A percentile compares a stretch with the other conserved stretches of the same genome.
phyloP scores from a whole-genome alignment of 2,888 invertebrate species.

The Stegophylla sp. region DNA sequence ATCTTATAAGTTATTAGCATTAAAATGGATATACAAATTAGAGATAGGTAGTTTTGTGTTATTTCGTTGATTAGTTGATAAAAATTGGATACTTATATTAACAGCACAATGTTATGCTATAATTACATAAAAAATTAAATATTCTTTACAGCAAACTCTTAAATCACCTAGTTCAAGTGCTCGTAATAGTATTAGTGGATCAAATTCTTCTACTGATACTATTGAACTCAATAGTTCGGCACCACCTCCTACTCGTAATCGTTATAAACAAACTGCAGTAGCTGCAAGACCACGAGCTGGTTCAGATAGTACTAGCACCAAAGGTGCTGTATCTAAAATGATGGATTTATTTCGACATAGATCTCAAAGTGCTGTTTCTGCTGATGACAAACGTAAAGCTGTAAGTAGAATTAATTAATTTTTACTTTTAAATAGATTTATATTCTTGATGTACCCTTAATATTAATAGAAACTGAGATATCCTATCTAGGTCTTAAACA shows the following conservation, averaged over 20 bases:
- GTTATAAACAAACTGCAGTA: constrained; percentile 58
- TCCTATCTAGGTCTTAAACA: too few relatives aligned
- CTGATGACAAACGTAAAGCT: constrained; percentile 76
- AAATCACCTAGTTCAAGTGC: constrained; percentile 66
- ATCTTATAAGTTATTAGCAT: constrained; percentile 16
- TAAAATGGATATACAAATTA: background rate
- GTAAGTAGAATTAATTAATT: constrained; percentile 66
- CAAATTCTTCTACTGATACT: constrained; percentile 61
- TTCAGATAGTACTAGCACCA: constrained; percentile 61
- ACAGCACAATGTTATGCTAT: background rate
- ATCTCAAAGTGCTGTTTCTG: constrained; percentile 74
- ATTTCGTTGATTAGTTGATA: background rate
- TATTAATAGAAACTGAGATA: background rate
- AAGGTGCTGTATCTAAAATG: constrained; percentile 84
- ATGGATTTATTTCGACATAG: constrained; percentile 88
- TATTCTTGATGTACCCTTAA: background rate
- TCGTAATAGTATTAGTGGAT: constrained; percentile 63
- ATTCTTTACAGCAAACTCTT: constrained; percentile 66
- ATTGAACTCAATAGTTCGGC: constrained; percentile 54
- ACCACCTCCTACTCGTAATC: constrained; percentile 57
- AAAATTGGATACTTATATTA: background rate
- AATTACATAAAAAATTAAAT: background rate
- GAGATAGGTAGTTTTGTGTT: constrained; percentile 21
- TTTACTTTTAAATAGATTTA: background rate
- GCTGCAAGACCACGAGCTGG: constrained; percentile 62